Evolutionary conservation across 2,113 vertebrate species (phyloP).

Genomic region (Thalassarche chlororhynchos): DNA sequence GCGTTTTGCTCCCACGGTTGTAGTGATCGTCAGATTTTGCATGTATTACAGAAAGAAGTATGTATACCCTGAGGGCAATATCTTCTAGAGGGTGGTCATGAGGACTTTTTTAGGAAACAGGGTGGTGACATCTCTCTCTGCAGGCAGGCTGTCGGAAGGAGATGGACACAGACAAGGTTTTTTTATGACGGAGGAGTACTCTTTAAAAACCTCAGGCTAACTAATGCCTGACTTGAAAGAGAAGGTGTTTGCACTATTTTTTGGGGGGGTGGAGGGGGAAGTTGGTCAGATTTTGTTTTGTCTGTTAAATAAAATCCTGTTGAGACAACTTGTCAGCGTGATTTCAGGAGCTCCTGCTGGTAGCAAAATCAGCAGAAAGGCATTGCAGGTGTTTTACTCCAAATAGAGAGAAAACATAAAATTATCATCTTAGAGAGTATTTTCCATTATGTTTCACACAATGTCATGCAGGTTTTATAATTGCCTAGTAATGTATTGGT

Average conservation of each 20-base stretch:
- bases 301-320: neutral
- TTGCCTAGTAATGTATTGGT: neutral
- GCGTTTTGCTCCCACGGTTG: accelerated
- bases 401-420: neutral
- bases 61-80: neutral
- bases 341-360: neutral
- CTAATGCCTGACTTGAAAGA: neutral
- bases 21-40: neutral
- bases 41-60: neutral
- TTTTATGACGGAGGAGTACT: neutral
- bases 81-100: neutral
- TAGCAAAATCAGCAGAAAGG: neutral
- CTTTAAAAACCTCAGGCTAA: neutral
- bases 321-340: neutral
- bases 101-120: neutral
- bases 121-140: neutral
- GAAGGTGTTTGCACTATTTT: neutral
- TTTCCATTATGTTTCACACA: neutral
- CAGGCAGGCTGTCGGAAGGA: neutral
- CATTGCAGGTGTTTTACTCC: neutral
- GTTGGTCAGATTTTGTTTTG: neutral
- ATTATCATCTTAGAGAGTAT: neutral
- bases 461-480: neutral
- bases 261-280: neutral
- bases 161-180: neutral